Evolutionary conservation across 2,113 vertebrate species (phyloP), one percentile per base, ranked within the genome.

Genomic region (Crotalus helleri): DNA sequence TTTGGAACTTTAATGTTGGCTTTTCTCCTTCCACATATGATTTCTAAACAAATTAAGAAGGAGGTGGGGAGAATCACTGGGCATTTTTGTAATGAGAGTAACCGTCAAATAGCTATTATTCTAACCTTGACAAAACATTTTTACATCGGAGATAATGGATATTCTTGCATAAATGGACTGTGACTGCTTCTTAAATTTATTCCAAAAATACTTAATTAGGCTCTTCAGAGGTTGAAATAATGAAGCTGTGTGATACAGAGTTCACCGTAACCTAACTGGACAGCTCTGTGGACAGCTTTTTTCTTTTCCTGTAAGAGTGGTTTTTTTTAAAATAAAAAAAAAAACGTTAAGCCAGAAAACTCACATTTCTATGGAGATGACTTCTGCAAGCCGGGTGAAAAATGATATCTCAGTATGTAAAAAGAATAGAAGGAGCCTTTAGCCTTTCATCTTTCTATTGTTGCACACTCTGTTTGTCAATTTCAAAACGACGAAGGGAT

Each of bases 131-230:
- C 9, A 59, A n/a, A 69, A 88, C 24, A n/a, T 44, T 90, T 93
- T 92, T 96, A 90, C 39, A 93, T 11, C 90, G 85, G 24, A 89
- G 33, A 39, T 89, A 69, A 90, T 88, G 46, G 51, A 89, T 90
- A 24, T 86, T 92, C 33, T 58, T 94, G 92, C 69, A 94, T 24
- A 93, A 92, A 93, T 90, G 81, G 81, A 81, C 90, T 94, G 26
- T 94, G 39, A 74, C 46, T 69, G 5, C 59, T 93, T 92, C 92
- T 94, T 59, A 93, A 94, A 94, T 96, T 85, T 94, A 89, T 93
- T 95, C 86, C 85, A 92, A 91, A 92, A 91, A 92, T 44, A 89
- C 59, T 94, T 94, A 95, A 93, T 95, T 94, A 93, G 54, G 49
- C 85, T 95, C 89, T 92, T 86, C 88, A 90, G 81, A 89, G 64